These are phyloP conservation scores for Melinopterus prodromus DNA, from an alignment of 2,888 invertebrate species.

Conservation along the genomic window DNA sequence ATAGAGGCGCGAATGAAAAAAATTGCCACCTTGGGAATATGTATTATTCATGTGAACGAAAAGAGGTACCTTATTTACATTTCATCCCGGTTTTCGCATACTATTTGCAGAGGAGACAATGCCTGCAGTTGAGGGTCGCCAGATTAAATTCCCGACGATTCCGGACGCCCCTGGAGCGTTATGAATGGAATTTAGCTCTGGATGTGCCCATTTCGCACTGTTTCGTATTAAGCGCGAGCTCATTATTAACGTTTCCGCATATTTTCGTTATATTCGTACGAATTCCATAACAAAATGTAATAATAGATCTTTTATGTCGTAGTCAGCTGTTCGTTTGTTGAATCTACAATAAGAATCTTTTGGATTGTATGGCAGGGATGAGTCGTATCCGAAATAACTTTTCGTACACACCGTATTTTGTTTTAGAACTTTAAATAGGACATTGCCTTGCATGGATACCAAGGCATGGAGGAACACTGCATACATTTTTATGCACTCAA, in stretches of 20 bases:
- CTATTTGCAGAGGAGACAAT: neutral
- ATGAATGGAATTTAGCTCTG: neutral
- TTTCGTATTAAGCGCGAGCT: neutral
- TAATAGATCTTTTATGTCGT: too few relatives aligned
- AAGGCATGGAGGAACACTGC: too few relatives aligned
- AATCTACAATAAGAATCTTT: too few relatives aligned
- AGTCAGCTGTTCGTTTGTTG: too few relatives aligned
- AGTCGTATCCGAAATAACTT: too few relatives aligned
- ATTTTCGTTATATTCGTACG: too few relatives aligned
- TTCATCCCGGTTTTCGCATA: neutral
- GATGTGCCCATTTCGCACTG: neutral
- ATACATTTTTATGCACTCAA: neutral
- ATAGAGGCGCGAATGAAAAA: neutral
- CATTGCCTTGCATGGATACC: too few relatives aligned
- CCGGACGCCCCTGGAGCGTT: neutral
- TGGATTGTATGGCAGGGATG: too few relatives aligned
- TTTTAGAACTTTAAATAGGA: too few relatives aligned
- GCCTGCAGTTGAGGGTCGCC: neutral
- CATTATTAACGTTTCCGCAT: too few relatives aligned
- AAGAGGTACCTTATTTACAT: neutral
- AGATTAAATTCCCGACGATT: neutral
- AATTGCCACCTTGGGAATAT: neutral
- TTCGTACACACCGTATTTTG: too few relatives aligned
- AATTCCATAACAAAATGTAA: too few relatives aligned
- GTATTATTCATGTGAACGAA: neutral